Conservation (phyloP, 2,888 invertebrate species). For the Branchellion lobata region DNA sequence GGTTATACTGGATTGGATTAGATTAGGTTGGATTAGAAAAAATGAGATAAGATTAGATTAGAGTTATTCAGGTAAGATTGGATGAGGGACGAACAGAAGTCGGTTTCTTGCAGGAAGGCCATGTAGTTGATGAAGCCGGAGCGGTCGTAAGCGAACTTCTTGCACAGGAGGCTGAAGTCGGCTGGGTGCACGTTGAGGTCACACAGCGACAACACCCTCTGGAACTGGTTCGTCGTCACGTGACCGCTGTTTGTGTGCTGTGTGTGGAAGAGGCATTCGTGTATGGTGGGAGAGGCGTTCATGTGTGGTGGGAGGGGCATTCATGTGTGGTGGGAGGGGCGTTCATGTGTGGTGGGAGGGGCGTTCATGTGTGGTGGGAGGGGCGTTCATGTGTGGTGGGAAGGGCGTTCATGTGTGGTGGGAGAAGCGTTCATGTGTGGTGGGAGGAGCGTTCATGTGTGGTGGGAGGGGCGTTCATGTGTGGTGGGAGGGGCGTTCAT, state of each 20-base stretch:
- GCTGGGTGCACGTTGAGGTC: constrained; percentile 58
- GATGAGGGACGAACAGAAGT: too few species aligned
- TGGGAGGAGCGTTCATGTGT: too few species aligned
- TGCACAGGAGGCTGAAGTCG: constrained; percentile 59
- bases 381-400: neutral
- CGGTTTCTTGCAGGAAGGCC: constrained; percentile 62
- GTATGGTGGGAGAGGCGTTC: neutral
- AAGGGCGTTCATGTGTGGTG: too few species aligned
- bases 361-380: neutral
- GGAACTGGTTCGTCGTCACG: constrained; percentile 61
- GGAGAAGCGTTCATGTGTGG: too few species aligned
- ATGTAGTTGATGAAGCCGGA: constrained; percentile 62
- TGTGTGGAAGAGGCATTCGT: neutral
- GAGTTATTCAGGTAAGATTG: too few species aligned
- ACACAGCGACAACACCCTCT: constrained; percentile 60
- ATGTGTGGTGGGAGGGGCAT: neutral
- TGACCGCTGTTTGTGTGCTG: constrained; percentile 62
- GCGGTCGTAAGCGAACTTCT: constrained; percentile 60
- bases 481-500: too few species aligned
- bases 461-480: too few species aligned
- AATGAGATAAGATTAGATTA: too few species aligned
- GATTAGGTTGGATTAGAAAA: too few species aligned
- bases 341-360: neutral
- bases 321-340: neutral
- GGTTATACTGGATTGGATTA: too few species aligned